Evolutionary conservation across 2,888 invertebrate species (phyloP), one percentile per base, ranked within the genome.

Genomic region (Ormyrus pomaceus): DNA sequence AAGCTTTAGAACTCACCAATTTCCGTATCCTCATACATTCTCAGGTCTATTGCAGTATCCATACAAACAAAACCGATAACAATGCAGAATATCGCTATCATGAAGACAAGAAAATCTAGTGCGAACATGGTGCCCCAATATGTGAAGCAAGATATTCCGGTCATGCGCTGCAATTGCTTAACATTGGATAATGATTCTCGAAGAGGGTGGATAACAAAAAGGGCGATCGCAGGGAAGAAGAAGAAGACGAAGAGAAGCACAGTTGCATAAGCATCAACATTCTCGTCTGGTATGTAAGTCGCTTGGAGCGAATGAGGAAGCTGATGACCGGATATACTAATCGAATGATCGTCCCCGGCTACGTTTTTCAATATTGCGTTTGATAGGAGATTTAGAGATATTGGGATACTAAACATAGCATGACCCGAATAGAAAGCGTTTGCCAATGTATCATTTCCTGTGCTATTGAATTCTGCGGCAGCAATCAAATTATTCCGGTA

Each of bases 81-180:
- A 45, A 88, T 85, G 7, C 87, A 53, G 10, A 85, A 85, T 6
- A 85, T 62, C 7, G 91, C 75, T 4, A 91, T 2, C 0, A 88
- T 6, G 72, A 92, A 88, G 6, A 91, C 46, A 0, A 91, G 0
- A 6, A 92, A 85, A 89, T 96, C 95, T 85, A 92, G 92, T 0
- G 92, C 2, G 65, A 94, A 93, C 71, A 93, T 93, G 5, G 93
- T 91, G 2, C 91, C 59, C 96, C 96, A 96, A 88, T 94, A 95
- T 8, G 92, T 89, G 10, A 89, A 84, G 0, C 93, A 91, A 0
- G 93, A 91, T 48, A 95, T 93, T 5, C 95, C 94, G 0, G 94
- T 92, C 94, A 95, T 93, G 46, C 93, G 88, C 90, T 95, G 95
- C 56, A 95, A 87, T 84, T 94, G 94, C 48, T 95, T 94, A 55